Conservation (phyloP, 2,888 invertebrate species). For the Nymphalis urticae region DNA sequence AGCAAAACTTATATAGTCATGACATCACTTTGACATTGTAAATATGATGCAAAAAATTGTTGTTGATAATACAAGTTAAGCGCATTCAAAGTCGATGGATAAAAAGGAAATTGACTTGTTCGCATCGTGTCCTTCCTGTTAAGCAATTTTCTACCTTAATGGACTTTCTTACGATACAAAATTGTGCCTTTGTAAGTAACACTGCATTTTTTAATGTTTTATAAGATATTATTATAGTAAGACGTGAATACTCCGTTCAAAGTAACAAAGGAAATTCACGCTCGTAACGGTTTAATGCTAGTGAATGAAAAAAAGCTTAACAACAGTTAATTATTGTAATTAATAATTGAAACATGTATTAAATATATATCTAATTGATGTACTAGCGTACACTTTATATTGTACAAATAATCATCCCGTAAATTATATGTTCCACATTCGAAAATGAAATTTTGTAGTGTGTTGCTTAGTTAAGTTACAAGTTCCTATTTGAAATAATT, state of each 20-base stretch:
- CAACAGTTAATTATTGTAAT: background rate
- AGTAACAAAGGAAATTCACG: slow-evolving; percentile 4
- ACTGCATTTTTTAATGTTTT: slow-evolving; percentile 1
- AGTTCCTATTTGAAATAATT: too few relatives aligned
- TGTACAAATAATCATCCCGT: too few relatives aligned
- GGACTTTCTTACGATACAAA: too few relatives aligned
- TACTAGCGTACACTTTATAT: too few relatives aligned
- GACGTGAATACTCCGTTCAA: background rate
- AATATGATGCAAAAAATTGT: slow-evolving; percentile 5
- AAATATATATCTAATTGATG: too few relatives aligned
- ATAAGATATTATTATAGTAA: slow-evolving; percentile 1
- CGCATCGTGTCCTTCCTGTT: slow-evolving; percentile 1
- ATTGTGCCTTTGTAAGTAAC: background rate
- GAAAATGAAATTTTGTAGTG: too few relatives aligned
- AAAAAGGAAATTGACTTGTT: slow-evolving; percentile 13
- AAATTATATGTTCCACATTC: too few relatives aligned
- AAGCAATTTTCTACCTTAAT: background rate
- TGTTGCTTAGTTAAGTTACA: too few relatives aligned
- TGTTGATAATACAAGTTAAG: slow-evolving; percentile 10
- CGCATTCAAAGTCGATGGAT: slow-evolving; percentile 12
- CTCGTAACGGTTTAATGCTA: background rate
- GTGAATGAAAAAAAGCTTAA: background rate
- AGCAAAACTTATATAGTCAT: slow-evolving; percentile 5
- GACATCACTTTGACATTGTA: slow-evolving; percentile 7
- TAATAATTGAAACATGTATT: too few relatives aligned